Evolutionary conservation across 2,888 invertebrate genomes (phyloP).

Genomic region (Apotomis capreana): DNA sequence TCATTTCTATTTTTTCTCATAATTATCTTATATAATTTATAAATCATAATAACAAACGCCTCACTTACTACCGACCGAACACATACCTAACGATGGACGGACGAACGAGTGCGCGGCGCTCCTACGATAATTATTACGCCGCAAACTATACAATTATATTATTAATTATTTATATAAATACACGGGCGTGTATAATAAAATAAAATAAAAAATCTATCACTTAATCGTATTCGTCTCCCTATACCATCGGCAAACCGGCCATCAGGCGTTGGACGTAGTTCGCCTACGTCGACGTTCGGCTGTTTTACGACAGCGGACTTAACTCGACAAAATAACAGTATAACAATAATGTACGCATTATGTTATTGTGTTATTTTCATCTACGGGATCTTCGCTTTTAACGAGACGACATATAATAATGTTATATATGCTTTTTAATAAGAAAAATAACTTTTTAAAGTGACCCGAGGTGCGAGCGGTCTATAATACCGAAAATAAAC

Average conservation of each 20-base stretch:
- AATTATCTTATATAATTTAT: too few relatives aligned
- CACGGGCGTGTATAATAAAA: too few relatives aligned
- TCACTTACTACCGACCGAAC: too few relatives aligned
- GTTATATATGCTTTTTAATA: conserved; percentile 15
- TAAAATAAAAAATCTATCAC: too few relatives aligned
- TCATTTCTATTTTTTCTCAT: too few relatives aligned
- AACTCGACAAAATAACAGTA: conserved; percentile 17
- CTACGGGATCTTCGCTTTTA: conserved; percentile 24
- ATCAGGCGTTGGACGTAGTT: background rate
- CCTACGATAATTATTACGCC: too few relatives aligned
- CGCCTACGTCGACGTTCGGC: background rate
- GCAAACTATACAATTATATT: too few relatives aligned
- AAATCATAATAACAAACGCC: too few relatives aligned
- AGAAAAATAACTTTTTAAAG: conserved; percentile 38
- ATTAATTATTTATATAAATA: too few relatives aligned
- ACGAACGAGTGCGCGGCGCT: too few relatives aligned
- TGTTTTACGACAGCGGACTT: conserved; percentile 32
- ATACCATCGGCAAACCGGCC: background rate
- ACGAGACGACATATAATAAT: conserved; percentile 9
- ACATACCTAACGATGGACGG: too few relatives aligned
- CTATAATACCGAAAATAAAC: conserved; percentile 30
- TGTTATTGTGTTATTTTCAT: conserved; percentile 13
- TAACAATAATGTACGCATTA: background rate
- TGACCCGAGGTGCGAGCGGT: conserved; percentile 29
- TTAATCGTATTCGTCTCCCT: background rate